phyloP scores from a whole-genome alignment of 2,797 vertebrate species.

The Limosa lapponica region DNA sequence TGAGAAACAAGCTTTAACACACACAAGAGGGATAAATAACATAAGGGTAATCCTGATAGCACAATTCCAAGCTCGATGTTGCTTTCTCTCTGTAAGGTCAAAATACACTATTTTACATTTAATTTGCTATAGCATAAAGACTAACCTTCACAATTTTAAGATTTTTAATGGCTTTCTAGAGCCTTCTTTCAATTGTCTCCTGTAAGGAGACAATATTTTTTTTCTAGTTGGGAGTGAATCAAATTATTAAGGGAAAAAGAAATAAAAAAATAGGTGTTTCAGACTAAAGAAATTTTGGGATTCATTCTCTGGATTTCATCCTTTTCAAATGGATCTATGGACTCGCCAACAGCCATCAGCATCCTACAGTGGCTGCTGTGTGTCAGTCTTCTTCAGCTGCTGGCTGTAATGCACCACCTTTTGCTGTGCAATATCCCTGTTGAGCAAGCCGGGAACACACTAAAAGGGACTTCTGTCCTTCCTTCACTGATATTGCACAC shows the following conservation, averaged over 20 bases:
- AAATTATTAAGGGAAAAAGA: background rate
- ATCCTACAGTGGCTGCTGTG: background rate
- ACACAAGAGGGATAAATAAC: background rate
- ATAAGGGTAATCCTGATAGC: background rate
- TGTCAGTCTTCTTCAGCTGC: background rate
- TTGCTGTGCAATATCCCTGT: background rate
- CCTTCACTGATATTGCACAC: rapidly evolving
- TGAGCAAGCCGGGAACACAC: background rate
- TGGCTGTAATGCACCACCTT: background rate
- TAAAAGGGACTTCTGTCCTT: background rate
- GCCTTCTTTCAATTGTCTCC: background rate
- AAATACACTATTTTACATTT: background rate
- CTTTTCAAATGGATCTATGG: background rate
- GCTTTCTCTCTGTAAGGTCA: background rate
- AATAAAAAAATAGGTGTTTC: background rate
- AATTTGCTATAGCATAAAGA: background rate
- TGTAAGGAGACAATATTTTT: rapidly evolving
- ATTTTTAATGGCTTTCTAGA: background rate
- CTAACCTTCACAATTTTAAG: background rate
- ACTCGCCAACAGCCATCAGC: rapidly evolving
- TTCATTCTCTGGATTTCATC: background rate
- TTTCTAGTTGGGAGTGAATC: background rate
- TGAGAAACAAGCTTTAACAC: background rate
- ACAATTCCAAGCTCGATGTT: background rate
- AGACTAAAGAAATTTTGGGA: background rate